Percentiles rank a stretch among this genome's conserved stretches.
Evolutionary conservation across 2,888 invertebrate species (phyloP).

Genomic region (Smittia aterrima): DNA sequence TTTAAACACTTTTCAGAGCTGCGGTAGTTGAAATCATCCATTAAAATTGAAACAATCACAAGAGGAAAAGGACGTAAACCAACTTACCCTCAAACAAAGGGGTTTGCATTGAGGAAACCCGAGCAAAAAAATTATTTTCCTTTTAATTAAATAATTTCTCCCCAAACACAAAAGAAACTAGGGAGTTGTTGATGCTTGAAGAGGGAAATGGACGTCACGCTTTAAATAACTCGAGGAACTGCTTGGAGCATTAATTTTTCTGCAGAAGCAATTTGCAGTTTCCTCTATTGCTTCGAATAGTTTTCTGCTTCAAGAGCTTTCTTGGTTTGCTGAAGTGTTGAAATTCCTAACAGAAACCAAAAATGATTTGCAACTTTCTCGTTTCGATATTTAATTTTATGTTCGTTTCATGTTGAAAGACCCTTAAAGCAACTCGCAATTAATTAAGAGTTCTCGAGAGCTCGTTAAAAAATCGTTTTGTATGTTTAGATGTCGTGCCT

Average conservation of each 20-base stretch:
- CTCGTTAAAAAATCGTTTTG: constrained; percentile 2
- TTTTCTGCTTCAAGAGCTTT: too few relatives aligned
- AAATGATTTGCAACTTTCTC: too few relatives aligned
- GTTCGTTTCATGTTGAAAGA: not conserved
- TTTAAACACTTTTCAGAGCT: not conserved
- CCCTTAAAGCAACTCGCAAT: not conserved
- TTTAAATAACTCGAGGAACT: not conserved
- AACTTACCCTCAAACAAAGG: not conserved
- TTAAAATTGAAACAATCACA: not conserved
- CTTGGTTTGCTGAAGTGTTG: too few relatives aligned
- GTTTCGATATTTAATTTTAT: too few relatives aligned
- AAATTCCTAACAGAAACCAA: too few relatives aligned
- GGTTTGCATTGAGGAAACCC: not conserved
- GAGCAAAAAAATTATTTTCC: constrained; percentile 8
- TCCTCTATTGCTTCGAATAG: too few relatives aligned
- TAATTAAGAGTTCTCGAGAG: constrained; percentile 38
- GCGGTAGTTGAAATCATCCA: not conserved
- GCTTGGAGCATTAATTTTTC: too few relatives aligned
- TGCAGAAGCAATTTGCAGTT: too few relatives aligned
- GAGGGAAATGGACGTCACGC: constrained; percentile 14
- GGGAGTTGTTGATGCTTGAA: not conserved
- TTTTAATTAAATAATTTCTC: constrained; percentile 32
- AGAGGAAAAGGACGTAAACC: not conserved
- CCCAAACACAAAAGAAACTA: constrained; percentile 10
- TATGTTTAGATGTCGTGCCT: constrained; percentile 1